Evolutionary conservation across 2,797 vertebrate genomes (phyloP), one percentile per base, ranked within the genome.

Genomic region (Monodelphis domestica): DNA sequence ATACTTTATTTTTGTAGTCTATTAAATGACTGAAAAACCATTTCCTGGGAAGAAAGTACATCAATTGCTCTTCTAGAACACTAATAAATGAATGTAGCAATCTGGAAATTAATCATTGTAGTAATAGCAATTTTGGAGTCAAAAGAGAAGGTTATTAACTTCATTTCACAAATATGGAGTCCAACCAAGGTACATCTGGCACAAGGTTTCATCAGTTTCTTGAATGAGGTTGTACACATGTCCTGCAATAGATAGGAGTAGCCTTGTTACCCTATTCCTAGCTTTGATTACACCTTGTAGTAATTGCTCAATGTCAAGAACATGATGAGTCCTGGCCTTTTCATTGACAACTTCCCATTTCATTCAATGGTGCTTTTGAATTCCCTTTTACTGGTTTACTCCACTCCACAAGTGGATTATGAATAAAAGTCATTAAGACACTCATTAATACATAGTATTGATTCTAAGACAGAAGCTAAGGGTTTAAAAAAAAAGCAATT

Each of bases 311-410:
- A 99, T 99, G 97, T 99, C 99, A 97, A 99, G 99, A 91, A 99
- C 99, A 0, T 99, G n/a, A n/a, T n/a, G 99, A 9, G 99, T 99
- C 98, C 99, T 99, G 56, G 99, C 99, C 99, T 99, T n/a, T n/a
- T n/a, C n/a, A n/a, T n/a, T n/a, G n/a, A n/a, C n/a, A n/a, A n/a
- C n/a, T n/a, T n/a, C n/a, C n/a, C n/a, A n/a, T n/a, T n/a, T n/a
- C n/a, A n/a, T n/a, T n/a, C n/a, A n/a, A n/a, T n/a, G n/a, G n/a
- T n/a, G n/a, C n/a, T n/a, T n/a, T n/a, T n/a, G n/a, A n/a, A n/a
- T n/a, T n/a, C n/a, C n/a, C n/a, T n/a, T n/a, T n/a, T n/a, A n/a
- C n/a, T n/a, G n/a, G n/a, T n/a, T n/a, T n/a, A n/a, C n/a, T n/a
- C n/a, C n/a, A n/a, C n/a, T n/a, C n/a, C n/a, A n/a, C n/a, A n/a